These are phyloP conservation scores for Ceratitis capitata DNA, from an alignment of 1,140 invertebrate genomes.

Conservation along the genomic window DNA sequence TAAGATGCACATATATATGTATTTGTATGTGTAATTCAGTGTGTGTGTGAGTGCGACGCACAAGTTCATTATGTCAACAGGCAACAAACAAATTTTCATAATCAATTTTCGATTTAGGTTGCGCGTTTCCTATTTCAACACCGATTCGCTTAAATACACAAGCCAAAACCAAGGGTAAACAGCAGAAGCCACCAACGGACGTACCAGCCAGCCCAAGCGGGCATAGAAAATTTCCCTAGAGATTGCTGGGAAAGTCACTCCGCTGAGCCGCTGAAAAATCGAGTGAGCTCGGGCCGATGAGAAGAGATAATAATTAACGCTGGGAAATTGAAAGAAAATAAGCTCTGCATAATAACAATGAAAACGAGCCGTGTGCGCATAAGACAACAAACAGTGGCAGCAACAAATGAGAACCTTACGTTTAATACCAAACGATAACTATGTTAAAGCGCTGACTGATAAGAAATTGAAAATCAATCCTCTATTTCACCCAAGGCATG, in stretches of 20 bases:
- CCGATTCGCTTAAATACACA: not conserved
- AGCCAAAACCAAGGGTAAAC: no score
- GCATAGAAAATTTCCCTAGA: constrained; percentile 9
- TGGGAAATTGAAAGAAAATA: constrained; percentile 37
- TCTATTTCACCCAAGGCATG: not conserved
- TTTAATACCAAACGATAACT: not conserved
- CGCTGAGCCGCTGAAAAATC: not conserved
- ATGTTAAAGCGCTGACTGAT: not conserved
- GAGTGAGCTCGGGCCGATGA: not conserved
- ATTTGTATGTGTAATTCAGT: not conserved
- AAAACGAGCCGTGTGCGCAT: not conserved
- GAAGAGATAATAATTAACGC: constrained; percentile 26
- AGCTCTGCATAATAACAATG: constrained; percentile 30
- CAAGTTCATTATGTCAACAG: constrained; percentile 37
- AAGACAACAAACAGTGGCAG: not conserved
- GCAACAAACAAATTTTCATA: constrained; percentile 38
- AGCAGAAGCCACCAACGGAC: not conserved
- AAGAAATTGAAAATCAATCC: constrained; percentile 25
- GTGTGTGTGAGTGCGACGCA: not conserved
- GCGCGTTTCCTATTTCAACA: constrained; percentile 21
- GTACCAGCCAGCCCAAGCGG: not conserved
- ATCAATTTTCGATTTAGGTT: constrained; percentile 32
- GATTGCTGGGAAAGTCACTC: not conserved
- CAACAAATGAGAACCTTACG: not conserved
- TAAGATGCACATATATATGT: not conserved